Evolutionary conservation across 2,797 vertebrate genomes (phyloP).

Genomic region (Scarus forsteni): DNA sequence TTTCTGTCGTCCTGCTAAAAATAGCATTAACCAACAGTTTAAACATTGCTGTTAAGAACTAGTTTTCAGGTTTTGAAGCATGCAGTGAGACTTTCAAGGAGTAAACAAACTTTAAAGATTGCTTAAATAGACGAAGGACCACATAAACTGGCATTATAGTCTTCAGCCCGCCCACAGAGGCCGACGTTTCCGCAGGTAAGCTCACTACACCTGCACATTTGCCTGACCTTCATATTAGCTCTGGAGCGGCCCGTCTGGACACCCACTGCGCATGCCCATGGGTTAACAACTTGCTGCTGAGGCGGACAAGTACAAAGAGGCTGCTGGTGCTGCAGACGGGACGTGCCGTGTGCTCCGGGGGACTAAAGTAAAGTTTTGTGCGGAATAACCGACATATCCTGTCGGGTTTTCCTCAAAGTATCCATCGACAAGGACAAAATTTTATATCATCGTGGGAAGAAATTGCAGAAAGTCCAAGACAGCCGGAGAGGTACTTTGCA

Average conservation of each 20-base stretch:
- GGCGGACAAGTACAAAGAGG: constrained; percentile 72
- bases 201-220: constrained; percentile 52
- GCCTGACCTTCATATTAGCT: constrained; percentile 25
- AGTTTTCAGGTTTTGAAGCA: too few species aligned
- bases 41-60: too few species aligned
- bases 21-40: too few species aligned
- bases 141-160: not conserved
- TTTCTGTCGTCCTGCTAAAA: too few species aligned
- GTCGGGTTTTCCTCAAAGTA: not conserved
- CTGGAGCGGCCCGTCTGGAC: not conserved
- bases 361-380: not conserved
- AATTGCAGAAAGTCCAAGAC: constrained; percentile 7
- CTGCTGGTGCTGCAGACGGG: constrained; percentile 26
- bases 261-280: constrained; percentile 72
- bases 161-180: not conserved
- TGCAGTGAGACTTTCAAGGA: too few species aligned
- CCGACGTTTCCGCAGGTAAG: constrained; percentile 37
- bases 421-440: not conserved
- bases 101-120: not conserved
- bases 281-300: constrained; percentile 19
- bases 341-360: constrained; percentile 1
- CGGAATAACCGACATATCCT: not conserved
- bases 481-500: constrained; percentile 28
- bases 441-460: constrained; percentile 4
- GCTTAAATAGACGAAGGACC: not conserved